These are phyloP conservation scores for Electrophaes corylata DNA, from an alignment of 2,888 invertebrate genomes.

Conservation along the genomic window DNA sequence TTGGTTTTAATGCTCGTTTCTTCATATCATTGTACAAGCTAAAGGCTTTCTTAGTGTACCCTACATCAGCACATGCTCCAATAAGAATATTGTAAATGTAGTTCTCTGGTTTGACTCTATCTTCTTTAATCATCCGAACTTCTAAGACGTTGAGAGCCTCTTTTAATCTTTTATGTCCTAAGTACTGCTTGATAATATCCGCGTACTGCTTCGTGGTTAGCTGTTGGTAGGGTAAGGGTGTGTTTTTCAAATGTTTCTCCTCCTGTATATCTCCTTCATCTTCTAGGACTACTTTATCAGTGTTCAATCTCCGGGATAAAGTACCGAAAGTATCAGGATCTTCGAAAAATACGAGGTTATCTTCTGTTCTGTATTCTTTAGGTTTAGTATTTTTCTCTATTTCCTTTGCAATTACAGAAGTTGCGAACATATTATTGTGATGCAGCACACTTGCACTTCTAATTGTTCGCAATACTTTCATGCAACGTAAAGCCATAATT, in stretches of 20 bases:
- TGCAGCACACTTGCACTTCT: conserved; percentile 45
- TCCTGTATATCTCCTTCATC: conserved; percentile 86
- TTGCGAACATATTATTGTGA: conserved; percentile 48
- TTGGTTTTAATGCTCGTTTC: conserved; percentile 87
- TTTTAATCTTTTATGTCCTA: conserved; percentile 86
- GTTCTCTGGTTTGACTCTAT: conserved; percentile 90
- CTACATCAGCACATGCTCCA: conserved; percentile 91
- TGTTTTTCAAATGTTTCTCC: conserved; percentile 81
- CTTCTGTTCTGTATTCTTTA: conserved; percentile 62
- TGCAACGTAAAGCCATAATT: conserved; percentile 59
- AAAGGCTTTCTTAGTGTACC: conserved; percentile 94
- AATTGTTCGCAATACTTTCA: conserved; percentile 52
- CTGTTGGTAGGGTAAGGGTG: conserved; percentile 77
- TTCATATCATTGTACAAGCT: conserved; percentile 93
- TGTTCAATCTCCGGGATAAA: conserved; percentile 52
- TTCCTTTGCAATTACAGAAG: conserved; percentile 40
- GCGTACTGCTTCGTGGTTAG: conserved; percentile 87
- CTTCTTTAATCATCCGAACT: conserved; percentile 89
- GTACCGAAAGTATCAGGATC: conserved; percentile 86
- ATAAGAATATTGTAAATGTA: conserved; percentile 94
- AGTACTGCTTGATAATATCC: conserved; percentile 87
- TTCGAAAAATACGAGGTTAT: conserved; percentile 60
- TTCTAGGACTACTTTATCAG: conserved; percentile 54
- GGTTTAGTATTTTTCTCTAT: conserved; percentile 44
- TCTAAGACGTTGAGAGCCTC: conserved; percentile 92